phyloP scores from a whole-genome alignment of 2,113 vertebrate genomes.

The Phaethon lepturus region DNA sequence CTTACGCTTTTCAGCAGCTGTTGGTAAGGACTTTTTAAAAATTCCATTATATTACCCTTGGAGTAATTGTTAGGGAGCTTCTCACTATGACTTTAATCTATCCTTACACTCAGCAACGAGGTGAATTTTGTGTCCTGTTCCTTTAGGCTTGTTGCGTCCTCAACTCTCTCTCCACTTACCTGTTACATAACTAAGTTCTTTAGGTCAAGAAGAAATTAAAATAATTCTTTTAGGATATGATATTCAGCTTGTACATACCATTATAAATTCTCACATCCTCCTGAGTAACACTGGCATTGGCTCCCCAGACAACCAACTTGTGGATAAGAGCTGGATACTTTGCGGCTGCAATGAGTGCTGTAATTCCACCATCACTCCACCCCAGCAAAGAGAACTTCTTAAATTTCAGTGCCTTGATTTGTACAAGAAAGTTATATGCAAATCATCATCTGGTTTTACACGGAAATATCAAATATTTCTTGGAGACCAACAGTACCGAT shows the following conservation, averaged over 20 bases:
- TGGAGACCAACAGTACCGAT: neutral
- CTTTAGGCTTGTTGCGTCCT: neutral
- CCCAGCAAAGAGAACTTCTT: constrained; percentile 87
- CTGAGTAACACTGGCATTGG: constrained; percentile 83
- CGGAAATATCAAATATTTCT: neutral
- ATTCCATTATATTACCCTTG: neutral
- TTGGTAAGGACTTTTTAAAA: neutral
- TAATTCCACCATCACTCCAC: constrained; percentile 94
- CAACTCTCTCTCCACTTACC: neutral
- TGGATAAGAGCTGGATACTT: constrained; percentile 79
- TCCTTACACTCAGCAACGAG: neutral
- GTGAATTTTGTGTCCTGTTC: neutral
- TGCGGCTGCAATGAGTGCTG: constrained; percentile 85
- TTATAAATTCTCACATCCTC: constrained; percentile 86
- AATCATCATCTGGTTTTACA: neutral
- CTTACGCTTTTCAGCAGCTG: neutral
- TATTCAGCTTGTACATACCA: constrained; percentile 69
- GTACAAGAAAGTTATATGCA: neutral
- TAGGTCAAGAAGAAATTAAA: neutral
- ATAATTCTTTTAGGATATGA: neutral
- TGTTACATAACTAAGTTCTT: neutral
- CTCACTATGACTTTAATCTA: neutral
- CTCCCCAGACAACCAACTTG: constrained; percentile 89
- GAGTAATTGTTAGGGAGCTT: neutral
- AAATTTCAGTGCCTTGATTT: constrained; percentile 81